phyloP scores from a whole-genome alignment of 2,113 vertebrate genomes.

The Strix aluco region DNA sequence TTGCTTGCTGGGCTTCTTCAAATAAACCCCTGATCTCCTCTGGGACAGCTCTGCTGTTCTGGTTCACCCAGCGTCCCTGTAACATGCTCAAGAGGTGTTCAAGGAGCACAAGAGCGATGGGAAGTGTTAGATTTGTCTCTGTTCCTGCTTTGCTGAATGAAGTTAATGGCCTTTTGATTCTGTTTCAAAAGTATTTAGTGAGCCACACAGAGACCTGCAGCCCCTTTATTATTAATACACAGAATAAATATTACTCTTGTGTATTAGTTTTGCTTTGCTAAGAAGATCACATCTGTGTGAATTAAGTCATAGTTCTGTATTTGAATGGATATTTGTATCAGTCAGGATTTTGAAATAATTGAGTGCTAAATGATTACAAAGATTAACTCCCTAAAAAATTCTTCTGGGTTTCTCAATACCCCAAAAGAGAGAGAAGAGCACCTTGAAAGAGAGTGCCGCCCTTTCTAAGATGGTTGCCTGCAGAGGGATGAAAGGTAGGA shows the following conservation, averaged over 20 bases:
- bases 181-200: not conserved
- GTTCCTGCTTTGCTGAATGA: not conserved
- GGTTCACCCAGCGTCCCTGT: not conserved
- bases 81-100: accelerated
- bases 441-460: not conserved
- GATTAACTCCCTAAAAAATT: not conserved
- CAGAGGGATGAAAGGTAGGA: not conserved
- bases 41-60: not conserved
- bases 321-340: not conserved
- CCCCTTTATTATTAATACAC: not conserved
- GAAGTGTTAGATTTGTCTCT: not conserved
- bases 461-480: not conserved
- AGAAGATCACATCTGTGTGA: not conserved
- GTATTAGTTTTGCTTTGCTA: not conserved
- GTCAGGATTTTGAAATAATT: not conserved
- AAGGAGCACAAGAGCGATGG: not conserved
- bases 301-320: not conserved
- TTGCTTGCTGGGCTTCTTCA: not conserved
- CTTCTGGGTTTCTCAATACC: not conserved
- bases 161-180: not conserved
- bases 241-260: not conserved
- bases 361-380: not conserved
- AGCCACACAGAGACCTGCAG: not conserved
- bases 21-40: not conserved
- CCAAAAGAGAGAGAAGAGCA: not conserved